phyloP scores from a whole-genome alignment of 2,797 vertebrate species.

The Rhyacichthys aspro region DNA sequence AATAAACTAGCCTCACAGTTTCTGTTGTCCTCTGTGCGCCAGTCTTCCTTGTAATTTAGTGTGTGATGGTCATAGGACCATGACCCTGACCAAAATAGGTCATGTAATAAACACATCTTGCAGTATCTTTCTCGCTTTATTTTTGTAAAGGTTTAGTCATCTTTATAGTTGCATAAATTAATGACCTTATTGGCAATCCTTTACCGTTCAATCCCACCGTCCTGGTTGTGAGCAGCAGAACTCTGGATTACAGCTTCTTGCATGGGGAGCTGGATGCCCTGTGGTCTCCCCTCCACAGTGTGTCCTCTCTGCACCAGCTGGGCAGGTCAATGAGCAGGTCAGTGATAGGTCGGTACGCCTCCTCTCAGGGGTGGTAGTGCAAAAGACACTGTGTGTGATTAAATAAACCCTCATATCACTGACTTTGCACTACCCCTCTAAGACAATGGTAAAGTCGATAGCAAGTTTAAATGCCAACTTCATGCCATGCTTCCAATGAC shows the following conservation, averaged over 20 bases:
- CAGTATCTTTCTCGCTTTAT: too few species aligned
- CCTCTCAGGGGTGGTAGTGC: conserved; percentile 54
- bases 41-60: too few species aligned
- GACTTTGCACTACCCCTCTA: conserved; percentile 50
- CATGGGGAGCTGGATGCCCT: conserved; percentile 84
- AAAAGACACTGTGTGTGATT: conserved; percentile 39
- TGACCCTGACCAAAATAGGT: too few species aligned
- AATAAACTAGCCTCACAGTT: conserved; percentile 4
- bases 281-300: conserved; percentile 86
- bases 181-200: conserved; percentile 59
- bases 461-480: conserved; percentile 50
- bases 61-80: too few species aligned
- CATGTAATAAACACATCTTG: too few species aligned
- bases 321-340: conserved; percentile 88
- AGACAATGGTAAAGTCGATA: conserved; percentile 33
- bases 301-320: conserved; percentile 83
- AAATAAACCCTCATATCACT: conserved; percentile 25
- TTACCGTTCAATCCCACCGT: conserved; percentile 52
- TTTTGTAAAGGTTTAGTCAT: conserved; percentile 22
- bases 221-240: conserved; percentile 75
- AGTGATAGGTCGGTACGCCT: conserved; percentile 70
- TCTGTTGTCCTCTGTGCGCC: conserved; percentile 2
- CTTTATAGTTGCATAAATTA: conserved; percentile 48
- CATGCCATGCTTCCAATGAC: conserved; percentile 55
- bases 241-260: conserved; percentile 81